Evolutionary conservation across 2,797 vertebrate species (phyloP).

Genomic region (Sorex maritimensis): DNA sequence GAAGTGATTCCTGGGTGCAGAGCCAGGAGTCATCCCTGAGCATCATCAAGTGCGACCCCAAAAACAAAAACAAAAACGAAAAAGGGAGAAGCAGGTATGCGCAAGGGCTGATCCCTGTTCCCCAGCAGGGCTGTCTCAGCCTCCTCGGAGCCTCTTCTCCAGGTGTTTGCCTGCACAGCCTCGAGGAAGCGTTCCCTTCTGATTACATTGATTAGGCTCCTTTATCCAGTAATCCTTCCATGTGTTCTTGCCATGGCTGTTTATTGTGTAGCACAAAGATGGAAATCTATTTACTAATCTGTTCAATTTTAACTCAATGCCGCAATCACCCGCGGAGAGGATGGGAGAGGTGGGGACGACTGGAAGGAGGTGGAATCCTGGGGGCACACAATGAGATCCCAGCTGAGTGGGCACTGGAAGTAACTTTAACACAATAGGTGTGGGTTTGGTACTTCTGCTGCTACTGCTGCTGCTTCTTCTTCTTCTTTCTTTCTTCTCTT

Average conservation of each 20-base stretch:
- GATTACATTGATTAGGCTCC: slow-evolving; percentile 49
- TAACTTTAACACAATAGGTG: slow-evolving; percentile 43
- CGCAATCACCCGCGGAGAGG: slow-evolving; percentile 50
- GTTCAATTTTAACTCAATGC: slow-evolving; percentile 77
- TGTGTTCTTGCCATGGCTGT: slow-evolving; percentile 61
- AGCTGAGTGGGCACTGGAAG: not conserved
- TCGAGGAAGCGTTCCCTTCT: not conserved
- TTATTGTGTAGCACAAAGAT: slow-evolving; percentile 71
- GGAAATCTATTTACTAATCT: slow-evolving; percentile 81
- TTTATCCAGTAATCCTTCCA: slow-evolving; percentile 61
- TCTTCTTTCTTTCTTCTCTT: too few relatives aligned
- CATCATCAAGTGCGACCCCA: too few relatives aligned
- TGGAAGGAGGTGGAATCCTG: not conserved
- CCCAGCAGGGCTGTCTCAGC: not conserved
- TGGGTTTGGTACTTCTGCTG: not conserved
- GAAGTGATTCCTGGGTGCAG: too few relatives aligned
- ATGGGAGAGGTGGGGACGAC: not conserved
- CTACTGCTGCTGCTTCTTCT: too few relatives aligned
- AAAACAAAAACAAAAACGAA: not conserved
- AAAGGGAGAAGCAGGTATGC: not conserved
- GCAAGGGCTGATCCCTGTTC: not conserved
- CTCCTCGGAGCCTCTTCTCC: not conserved
- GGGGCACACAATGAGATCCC: not conserved
- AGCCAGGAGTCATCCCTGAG: too few relatives aligned
- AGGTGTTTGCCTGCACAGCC: not conserved